phyloP scores from a whole-genome alignment of 2,113 vertebrate genomes.

The Rana temporaria region DNA sequence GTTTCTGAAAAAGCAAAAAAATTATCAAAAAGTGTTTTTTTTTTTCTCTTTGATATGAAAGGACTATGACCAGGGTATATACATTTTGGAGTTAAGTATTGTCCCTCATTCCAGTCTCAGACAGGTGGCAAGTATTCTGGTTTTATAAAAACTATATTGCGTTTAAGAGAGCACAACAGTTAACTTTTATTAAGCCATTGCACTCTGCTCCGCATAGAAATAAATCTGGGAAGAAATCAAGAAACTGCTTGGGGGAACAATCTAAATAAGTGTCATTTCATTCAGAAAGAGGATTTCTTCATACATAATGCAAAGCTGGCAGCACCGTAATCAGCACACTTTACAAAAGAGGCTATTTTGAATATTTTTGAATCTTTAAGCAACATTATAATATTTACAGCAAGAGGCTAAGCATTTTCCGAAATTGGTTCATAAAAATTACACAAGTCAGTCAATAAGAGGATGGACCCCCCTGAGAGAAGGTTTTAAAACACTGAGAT shows the following conservation, averaged over 20 bases:
- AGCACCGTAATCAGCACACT: constrained; percentile 22
- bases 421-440: constrained; percentile 40
- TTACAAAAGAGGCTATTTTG: constrained; percentile 34
- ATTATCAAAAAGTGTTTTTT: too few relatives aligned
- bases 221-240: constrained; percentile 30
- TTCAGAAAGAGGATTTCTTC: constrained; percentile 21
- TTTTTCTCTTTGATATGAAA: too few relatives aligned
- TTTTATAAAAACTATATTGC: not conserved
- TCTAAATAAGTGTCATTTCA: constrained; percentile 43
- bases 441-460: constrained; percentile 46
- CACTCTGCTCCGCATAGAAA: constrained; percentile 13
- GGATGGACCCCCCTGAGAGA: constrained; percentile 33
- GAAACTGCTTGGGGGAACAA: constrained; percentile 26
- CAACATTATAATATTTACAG: constrained; percentile 24
- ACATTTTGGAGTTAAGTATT: too few relatives aligned
- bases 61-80: too few relatives aligned
- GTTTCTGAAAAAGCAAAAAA: too few relatives aligned
- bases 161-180: constrained; percentile 18
- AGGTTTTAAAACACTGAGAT: constrained; percentile 42
- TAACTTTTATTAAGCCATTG: constrained; percentile 22
- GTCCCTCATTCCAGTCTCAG: too few relatives aligned
- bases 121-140: too few relatives aligned
- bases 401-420: constrained; percentile 35
- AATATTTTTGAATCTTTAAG: constrained; percentile 48
- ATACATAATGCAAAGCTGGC: constrained; percentile 37